Conservation (phyloP, 2,113 vertebrate species). For the Periophthalmodon schlosseri region DNA sequence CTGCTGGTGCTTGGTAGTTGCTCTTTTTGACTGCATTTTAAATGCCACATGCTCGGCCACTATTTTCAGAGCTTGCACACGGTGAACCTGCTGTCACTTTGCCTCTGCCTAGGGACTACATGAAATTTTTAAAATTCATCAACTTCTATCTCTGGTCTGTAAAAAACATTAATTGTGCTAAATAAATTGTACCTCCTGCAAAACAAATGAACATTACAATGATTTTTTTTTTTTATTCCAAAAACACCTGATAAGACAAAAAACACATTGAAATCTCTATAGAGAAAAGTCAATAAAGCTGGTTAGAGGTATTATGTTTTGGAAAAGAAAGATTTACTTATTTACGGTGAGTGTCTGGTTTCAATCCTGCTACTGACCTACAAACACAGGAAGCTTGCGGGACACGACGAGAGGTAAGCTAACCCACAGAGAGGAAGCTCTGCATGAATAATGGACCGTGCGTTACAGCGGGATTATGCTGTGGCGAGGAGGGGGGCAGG, state of each 20-base stretch:
- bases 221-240: no score
- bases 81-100: neutral
- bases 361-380: slow-evolving; percentile 37
- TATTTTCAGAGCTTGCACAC: neutral
- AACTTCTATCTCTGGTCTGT: no score
- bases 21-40: neutral
- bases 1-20: neutral
- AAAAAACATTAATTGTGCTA: no score
- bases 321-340: slow-evolving; percentile 14
- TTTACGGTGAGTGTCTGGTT: slow-evolving; percentile 14
- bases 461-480: slow-evolving; percentile 47
- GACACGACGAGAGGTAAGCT: slow-evolving; percentile 45
- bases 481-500: slow-evolving; percentile 16
- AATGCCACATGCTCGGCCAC: no score
- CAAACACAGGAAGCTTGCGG: slow-evolving; percentile 49
- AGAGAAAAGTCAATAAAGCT: neutral
- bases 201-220: no score
- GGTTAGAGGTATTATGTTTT: slow-evolving; percentile 10
- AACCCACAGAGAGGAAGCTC: slow-evolving; percentile 61
- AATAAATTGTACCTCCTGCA: no score
- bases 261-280: neutral
- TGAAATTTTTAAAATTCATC: no score
- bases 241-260: no score
- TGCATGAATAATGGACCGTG: slow-evolving; percentile 69
- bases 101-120: no score